Base-by-base conservation (phyloP, 2,888 invertebrate genomes). In the Melipona beecheii region DNA sequence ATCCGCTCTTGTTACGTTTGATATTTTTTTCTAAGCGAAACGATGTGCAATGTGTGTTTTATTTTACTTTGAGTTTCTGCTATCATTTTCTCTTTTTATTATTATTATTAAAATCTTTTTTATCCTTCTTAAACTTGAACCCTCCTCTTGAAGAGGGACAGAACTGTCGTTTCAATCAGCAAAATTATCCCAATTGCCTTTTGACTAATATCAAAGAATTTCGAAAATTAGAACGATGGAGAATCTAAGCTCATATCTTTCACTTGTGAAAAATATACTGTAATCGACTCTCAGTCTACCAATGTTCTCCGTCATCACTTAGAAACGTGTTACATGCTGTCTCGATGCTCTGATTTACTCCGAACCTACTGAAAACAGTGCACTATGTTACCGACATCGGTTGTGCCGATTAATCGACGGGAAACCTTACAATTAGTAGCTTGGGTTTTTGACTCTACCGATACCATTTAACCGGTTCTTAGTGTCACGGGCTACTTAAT, bases 241-340 rank as follows among this genome's bases (percentile, higher is more conserved):
- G 24, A 58, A 58, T 17, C n/a, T n/a, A 15, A 2, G 5, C 58
- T 43, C 27, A 9, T 36, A n/a, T 54, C 11, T 17, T 27, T 19
- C 2, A 19, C 4, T 31, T 24, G 31, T 19, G 17, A 17, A 36
- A 4, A 4, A 4, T n/a, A 9, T 43, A 19, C 4, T 13, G 11
- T n/a, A 19, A 21, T 52, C 9, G 17, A 6, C 54, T n/a, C 9
- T 27, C 13, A 6, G 15, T 54, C n/a, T 31, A 24, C 58, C 60
- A 75, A 62, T 75, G 11, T 64, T 69, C 49, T 74, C 73, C 56
- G 36, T 56, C 24, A 6, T 60, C 69, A n/a, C 36, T 78, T 56
- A 54, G 64, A 64, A 65, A 73, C 36, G 64, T 74, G 50, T 72
- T 78, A 69, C 36, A 72, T 27, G 24, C 73, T 50, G 36, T 73